Evolutionary conservation across 1,140 invertebrate genomes (phyloP), one percentile per base, ranked within the genome.

Genomic region (Orchesella cincta): DNA sequence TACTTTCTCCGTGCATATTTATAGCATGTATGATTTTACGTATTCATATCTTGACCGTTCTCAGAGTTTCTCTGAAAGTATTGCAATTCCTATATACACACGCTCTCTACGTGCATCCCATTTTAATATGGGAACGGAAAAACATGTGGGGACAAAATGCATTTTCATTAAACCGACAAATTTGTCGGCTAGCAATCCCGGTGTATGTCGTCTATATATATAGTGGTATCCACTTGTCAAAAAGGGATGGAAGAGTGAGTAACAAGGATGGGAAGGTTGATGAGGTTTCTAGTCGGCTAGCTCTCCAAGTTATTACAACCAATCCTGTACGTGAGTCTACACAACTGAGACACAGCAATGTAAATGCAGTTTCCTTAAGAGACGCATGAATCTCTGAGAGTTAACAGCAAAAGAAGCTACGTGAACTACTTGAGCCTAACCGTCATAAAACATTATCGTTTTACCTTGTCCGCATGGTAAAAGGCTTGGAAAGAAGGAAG

Each of bases 381-480:
- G 18, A 46, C 18, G 39, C 39, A 46, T 46, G 39, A 46, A 46
- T 46, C 39, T 46, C 39, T 18, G 39, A 46, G 39, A 46, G 39
- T 18, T 8, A 18, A 46, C 5, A 46, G 5, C 39, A 46, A 46
- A 5, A 18, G 39, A 46, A 18, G 39, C 5, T 46, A 46, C 18
- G 39, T 46, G 39, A 46, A 46, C 39, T 46, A 57, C 14, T 57
- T 57, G 52, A 57, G 23, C 8, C 52, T 57, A n/a, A 14, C 52
- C 52, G 52, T 67, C 28, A 33, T 67, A 67, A 33, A 67, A 67
- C 12, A 67, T 67, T 31, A 67, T 67, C 62, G 62, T 33, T 67
- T 31, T 67, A 16, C 62, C 62, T 33, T 67, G 28, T 33, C 12
- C 14, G 54, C 54, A 57, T 57, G 23, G 52, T 57, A 57, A n/a